Base-by-base conservation (phyloP, 2,113 vertebrate genomes). In the Lamprologus lemairii region DNA sequence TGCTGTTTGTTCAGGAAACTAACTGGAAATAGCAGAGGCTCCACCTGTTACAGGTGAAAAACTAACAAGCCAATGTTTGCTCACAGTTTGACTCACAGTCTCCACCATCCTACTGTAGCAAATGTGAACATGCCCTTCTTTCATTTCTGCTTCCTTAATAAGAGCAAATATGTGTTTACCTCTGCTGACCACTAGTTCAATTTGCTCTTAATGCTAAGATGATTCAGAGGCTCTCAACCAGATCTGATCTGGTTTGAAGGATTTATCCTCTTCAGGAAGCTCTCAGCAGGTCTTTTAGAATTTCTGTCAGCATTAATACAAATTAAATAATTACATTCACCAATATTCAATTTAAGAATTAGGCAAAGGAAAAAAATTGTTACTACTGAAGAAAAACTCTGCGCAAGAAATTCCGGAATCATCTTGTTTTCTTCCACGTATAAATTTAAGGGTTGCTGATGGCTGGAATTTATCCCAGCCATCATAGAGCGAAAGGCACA, bases 1-100 rank as follows among this genome's bases (percentile, higher is more conserved):
- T 90, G 37, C 3, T 91, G 73, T 91, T 94, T 90, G 90, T 45
- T 89, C 80, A 93, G 88, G 89, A 87, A 88, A 71, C 40, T 16
- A 19, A 10, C 57, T 47, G 79, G 49, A 87, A 91, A 87, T 88
- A 83, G 86, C 71, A 68, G 91, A 88, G 63, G 51, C 86, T 91
- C 83, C 89, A 87, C 90, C 91, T 92, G 89, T 89, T 75, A 65
- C 83, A 90, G 91, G 85, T 85, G 85, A 86, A 78, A 37, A 54
- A 14, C 16, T n/a, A 81, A 55, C 80, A 28, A 51, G 71, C 42
- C 42, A 9, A 3, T 87, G 91, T 90, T 90, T 91, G 86, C 68
- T 91, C 57, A 58, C 4, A 8, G 86, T 45, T 47, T 82, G 42
- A 82, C 86, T 75, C 81, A 53, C 12, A 13, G 42, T 6, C 47